Conservation (phyloP, 2,888 invertebrate species). For the Hemicrepidius hirtus region DNA sequence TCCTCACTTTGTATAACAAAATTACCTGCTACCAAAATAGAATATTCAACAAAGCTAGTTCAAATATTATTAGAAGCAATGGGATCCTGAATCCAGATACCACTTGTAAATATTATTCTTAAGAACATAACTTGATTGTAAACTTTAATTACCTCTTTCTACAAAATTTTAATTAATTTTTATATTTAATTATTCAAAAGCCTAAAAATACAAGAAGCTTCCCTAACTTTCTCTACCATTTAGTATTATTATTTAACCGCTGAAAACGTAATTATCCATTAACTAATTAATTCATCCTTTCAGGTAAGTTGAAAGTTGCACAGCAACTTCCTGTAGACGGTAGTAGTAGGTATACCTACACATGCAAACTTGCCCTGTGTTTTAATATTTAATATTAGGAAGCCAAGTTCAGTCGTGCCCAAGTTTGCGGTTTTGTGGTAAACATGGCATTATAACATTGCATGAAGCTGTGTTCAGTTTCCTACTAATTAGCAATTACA, state of each 20-base stretch:
- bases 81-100: too few species aligned
- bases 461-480: conserved; percentile 22
- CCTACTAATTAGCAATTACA: conserved; percentile 32
- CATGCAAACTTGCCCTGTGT: conserved; percentile 26
- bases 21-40: too few species aligned
- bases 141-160: too few species aligned
- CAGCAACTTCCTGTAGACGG: conserved; percentile 31
- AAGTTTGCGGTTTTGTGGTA: conserved; percentile 40
- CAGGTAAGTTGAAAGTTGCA: conserved; percentile 24
- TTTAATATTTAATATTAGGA: conserved; percentile 42
- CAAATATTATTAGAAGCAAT: too few species aligned
- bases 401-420: conserved; percentile 35
- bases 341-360: conserved; percentile 18
- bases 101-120: too few species aligned
- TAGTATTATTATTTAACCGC: conserved; percentile 9
- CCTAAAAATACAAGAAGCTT: too few species aligned
- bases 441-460: conserved; percentile 37
- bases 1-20: too few species aligned
- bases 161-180: too few species aligned
- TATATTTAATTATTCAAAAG: too few species aligned
- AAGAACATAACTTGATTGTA: too few species aligned
- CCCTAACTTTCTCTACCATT: too few species aligned
- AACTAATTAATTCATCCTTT: conserved; percentile 20
- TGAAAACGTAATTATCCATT: conserved; percentile 16
- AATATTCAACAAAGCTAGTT: too few species aligned